Evolutionary conservation across 2,113 vertebrate genomes (phyloP).

Genomic region (Paramormyrops kingsleyae): DNA sequence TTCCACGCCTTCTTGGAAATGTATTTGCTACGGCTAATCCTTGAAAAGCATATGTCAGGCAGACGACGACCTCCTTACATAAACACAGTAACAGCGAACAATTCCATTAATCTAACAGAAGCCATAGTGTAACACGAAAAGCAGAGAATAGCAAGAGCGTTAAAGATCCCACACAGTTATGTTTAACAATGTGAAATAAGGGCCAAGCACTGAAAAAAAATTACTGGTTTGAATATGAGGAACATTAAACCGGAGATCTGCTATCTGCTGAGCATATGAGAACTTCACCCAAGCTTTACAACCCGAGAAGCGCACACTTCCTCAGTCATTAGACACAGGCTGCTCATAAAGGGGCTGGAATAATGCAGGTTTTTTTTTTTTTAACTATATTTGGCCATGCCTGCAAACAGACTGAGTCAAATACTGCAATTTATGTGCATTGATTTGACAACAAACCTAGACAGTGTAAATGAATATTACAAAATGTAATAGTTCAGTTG

Average conservation of each 20-base stretch:
- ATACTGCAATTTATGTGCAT: background rate
- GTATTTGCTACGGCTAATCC: background rate
- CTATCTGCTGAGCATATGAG: background rate
- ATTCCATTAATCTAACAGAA: background rate
- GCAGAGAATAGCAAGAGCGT: background rate
- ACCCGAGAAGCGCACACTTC: background rate
- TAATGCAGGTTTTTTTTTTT: background rate
- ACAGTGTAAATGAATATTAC: background rate
- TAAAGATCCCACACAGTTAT: background rate
- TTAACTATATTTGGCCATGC: background rate
- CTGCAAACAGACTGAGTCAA: background rate
- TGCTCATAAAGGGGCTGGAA: background rate
- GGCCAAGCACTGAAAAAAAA: conserved; percentile 9
- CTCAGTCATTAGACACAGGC: background rate
- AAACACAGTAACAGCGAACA: conserved; percentile 4
- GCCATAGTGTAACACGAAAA: conserved; percentile 9
- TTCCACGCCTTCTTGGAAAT: background rate
- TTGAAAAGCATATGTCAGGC: background rate
- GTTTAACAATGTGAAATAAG: conserved; percentile 5
- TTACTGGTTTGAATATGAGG: background rate
- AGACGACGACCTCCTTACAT: background rate
- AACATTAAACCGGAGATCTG: background rate
- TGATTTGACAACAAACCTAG: background rate
- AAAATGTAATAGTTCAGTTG: background rate
- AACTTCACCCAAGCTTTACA: background rate